phyloP scores from a whole-genome alignment of 2,113 vertebrate genomes.

The Procapra przewalskii region DNA sequence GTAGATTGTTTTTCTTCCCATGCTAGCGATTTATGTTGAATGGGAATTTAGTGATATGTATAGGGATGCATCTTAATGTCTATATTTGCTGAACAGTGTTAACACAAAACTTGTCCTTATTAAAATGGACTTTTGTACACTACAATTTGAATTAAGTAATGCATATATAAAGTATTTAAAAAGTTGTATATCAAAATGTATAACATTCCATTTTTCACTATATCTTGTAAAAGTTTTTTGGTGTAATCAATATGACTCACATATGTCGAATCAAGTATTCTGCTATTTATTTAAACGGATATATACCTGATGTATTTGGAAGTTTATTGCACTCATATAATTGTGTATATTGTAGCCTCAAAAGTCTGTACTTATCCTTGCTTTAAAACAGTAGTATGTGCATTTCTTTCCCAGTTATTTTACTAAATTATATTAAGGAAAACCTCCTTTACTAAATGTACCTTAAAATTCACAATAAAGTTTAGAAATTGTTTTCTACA shows the following conservation, averaged over 20 bases:
- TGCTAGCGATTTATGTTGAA: constrained; percentile 77
- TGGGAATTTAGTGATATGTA: constrained; percentile 77
- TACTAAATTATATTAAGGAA: constrained; percentile 83
- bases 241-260: constrained; percentile 82
- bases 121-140: constrained; percentile 79
- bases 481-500: constrained; percentile 87
- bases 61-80: constrained; percentile 72
- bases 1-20: constrained; percentile 78
- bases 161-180: constrained; percentile 77
- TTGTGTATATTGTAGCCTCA: constrained; percentile 87
- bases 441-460: constrained; percentile 85
- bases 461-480: constrained; percentile 88
- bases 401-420: constrained; percentile 84
- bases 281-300: constrained; percentile 81
- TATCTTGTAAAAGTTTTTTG: constrained; percentile 82
- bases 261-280: constrained; percentile 81
- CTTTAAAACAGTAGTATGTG: constrained; percentile 83
- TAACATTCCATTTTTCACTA: constrained; percentile 80
- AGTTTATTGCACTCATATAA: constrained; percentile 85
- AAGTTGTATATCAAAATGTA: constrained; percentile 84
- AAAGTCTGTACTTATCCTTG: constrained; percentile 86
- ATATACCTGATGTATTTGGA: constrained; percentile 83
- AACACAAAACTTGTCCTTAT: constrained; percentile 75
- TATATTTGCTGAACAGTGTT: constrained; percentile 75
- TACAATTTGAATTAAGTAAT: constrained; percentile 79